Conservation (phyloP, 2,888 invertebrate genomes). For the Apotomis capreana region DNA sequence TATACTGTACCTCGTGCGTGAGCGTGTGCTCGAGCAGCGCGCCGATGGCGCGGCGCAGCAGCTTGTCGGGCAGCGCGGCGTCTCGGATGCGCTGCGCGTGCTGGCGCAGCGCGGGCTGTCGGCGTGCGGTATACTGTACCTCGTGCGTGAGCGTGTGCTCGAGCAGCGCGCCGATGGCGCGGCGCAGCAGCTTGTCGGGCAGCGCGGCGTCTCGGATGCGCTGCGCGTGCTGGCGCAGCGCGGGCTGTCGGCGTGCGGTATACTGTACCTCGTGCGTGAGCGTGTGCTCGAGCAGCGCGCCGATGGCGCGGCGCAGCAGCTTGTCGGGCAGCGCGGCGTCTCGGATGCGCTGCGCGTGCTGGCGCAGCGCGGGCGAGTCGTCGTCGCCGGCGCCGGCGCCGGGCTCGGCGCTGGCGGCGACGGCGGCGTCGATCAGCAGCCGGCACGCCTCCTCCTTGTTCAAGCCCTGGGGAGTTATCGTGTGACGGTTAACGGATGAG, state of each 20-base stretch:
- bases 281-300: conserved; percentile 50
- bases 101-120: conserved; percentile 44
- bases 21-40: conserved; percentile 49
- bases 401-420: conserved; percentile 45
- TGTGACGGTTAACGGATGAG: not conserved
- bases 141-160: conserved; percentile 25
- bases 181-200: conserved; percentile 50
- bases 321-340: conserved; percentile 49
- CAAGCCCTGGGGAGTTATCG: conserved; percentile 54
- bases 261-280: not conserved
- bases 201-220: conserved; percentile 43
- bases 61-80: conserved; percentile 49
- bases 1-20: conserved; percentile 11
- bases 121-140: no score
- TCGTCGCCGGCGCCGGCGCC: conserved; percentile 42
- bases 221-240: conserved; percentile 8
- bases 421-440: conserved; percentile 68
- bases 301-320: conserved; percentile 49
- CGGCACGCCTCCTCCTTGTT: conserved; percentile 77
- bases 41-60: conserved; percentile 51
- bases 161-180: conserved; percentile 51
- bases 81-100: conserved; percentile 41
- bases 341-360: conserved; percentile 33
- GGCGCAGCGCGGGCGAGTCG: conserved; percentile 41
- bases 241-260: no score